phyloP scores from a whole-genome alignment of 1,140 invertebrate species.

The Solen grandis region DNA sequence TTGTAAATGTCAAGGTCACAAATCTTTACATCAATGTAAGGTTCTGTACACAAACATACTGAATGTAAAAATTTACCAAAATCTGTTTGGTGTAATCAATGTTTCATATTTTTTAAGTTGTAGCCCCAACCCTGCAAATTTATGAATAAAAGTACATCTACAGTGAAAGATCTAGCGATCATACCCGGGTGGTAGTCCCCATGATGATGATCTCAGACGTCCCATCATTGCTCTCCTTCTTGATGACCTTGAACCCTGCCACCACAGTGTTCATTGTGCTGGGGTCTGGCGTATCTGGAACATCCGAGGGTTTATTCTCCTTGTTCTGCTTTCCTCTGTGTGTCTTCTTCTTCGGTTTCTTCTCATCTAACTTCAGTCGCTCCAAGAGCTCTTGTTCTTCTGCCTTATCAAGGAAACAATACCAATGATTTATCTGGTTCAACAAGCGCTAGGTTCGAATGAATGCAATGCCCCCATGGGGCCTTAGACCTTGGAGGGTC shows the following conservation, averaged over 20 bases:
- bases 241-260: neutral
- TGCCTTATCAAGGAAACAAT: neutral
- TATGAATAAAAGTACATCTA: too few species aligned
- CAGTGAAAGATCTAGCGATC: too few species aligned
- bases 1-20: too few species aligned
- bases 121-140: too few species aligned
- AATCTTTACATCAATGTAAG: too few species aligned
- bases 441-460: neutral
- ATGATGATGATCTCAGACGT: neutral
- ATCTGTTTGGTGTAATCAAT: too few species aligned
- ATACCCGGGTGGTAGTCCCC: neutral
- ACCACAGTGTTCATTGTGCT: neutral
- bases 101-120: too few species aligned
- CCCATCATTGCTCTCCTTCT: neutral
- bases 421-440: neutral
- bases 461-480: too few species aligned
- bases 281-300: neutral
- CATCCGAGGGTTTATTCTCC: neutral
- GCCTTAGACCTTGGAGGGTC: too few species aligned
- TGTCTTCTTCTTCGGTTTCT: neutral
- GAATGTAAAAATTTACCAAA: too few species aligned
- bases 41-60: too few species aligned
- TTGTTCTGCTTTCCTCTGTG: neutral
- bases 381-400: neutral
- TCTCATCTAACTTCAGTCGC: neutral